Evolutionary conservation across 2,113 vertebrate genomes (phyloP).

Genomic region (Lamprotornis superbus): DNA sequence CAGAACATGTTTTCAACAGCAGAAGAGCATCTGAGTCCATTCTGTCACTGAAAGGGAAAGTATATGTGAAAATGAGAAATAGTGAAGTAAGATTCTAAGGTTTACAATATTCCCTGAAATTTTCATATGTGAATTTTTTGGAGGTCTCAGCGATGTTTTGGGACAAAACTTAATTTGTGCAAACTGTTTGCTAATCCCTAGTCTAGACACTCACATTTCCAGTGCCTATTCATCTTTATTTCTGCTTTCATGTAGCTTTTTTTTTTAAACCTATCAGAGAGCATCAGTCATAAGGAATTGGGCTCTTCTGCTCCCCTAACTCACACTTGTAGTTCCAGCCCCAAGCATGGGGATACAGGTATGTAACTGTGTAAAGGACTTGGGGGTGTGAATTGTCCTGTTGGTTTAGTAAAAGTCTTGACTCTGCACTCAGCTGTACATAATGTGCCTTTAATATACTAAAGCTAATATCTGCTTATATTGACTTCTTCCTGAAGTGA

Average conservation of each 20-base stretch:
- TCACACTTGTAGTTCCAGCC: neutral
- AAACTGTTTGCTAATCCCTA: conserved; percentile 11
- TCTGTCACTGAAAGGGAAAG: neutral
- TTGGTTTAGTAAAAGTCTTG: neutral
- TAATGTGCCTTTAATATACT: neutral
- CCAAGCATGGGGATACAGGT: neutral
- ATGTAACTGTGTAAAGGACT: neutral
- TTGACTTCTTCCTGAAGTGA: neutral
- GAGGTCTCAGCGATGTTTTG: neutral
- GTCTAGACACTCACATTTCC: conserved; percentile 11
- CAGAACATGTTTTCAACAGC: neutral
- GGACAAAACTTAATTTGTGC: neutral
- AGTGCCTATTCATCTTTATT: neutral
- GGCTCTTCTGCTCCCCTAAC: neutral
- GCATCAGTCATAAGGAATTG: neutral
- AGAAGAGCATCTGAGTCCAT: neutral
- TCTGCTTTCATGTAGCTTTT: neutral
- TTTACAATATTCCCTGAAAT: neutral
- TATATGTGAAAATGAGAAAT: neutral
- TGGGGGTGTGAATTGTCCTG: neutral
- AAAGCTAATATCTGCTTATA: neutral
- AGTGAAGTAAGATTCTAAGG: neutral
- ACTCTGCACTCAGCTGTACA: neutral
- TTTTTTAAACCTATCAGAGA: neutral
- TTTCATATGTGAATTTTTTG: neutral